Evolutionary conservation across 2,113 vertebrate species (phyloP).

Genomic region (Pseudorhombus dupliciocellatus): DNA sequence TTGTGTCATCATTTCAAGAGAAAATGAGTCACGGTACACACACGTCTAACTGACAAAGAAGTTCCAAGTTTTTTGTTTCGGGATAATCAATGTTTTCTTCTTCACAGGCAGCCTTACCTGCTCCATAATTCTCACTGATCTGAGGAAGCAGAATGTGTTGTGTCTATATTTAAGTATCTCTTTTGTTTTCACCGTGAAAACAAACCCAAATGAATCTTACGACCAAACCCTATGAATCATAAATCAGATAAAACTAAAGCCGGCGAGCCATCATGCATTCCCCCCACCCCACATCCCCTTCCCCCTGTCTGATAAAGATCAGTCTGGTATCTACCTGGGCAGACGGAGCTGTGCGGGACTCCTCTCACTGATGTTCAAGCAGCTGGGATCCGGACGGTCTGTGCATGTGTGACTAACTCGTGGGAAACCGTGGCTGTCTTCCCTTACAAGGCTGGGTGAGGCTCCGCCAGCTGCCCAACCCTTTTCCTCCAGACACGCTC

Average conservation of each 20-base stretch:
- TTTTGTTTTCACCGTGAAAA: no score
- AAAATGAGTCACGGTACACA: conserved; percentile 9
- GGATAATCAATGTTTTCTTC: no score
- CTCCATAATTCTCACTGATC: not conserved
- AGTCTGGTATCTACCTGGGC: conserved; percentile 55
- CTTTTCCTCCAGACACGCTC: conserved; percentile 40
- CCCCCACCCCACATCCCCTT: not conserved
- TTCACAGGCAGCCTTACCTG: no score
- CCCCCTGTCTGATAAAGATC: conserved; percentile 1
- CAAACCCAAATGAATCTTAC: not conserved
- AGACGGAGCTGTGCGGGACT: conserved; percentile 26
- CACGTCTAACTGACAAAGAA: not conserved
- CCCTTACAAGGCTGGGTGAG: conserved; percentile 71
- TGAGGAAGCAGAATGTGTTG: not conserved
- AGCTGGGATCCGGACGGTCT: conserved; percentile 43
- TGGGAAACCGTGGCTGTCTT: conserved; percentile 55
- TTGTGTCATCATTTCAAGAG: conserved; percentile 13
- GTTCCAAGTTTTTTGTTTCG: no score
- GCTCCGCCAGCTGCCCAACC: conserved; percentile 69
- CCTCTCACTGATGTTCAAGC: conserved; percentile 32
- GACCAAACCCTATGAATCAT: not conserved
- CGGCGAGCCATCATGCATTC: not conserved
- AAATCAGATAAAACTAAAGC: conserved; percentile 18
- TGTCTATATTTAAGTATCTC: no score
- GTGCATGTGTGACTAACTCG: conserved; percentile 50